Conservation (phyloP, 2,113 vertebrate genomes). For the Callionymus lyra region DNA sequence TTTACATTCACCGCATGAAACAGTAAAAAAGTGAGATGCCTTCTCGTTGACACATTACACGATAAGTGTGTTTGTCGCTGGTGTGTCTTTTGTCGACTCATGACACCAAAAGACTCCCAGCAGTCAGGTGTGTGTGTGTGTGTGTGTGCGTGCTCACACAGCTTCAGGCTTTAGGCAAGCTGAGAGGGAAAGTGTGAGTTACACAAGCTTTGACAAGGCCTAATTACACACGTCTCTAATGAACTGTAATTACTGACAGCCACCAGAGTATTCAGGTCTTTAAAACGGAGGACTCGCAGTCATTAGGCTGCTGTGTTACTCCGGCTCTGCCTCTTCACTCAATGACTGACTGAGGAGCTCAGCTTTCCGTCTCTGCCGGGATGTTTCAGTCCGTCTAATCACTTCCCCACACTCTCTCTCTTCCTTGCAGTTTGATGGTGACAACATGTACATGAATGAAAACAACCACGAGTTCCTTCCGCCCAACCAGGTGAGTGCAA, state of each 20-base stretch:
- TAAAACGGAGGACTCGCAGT: conserved; percentile 49
- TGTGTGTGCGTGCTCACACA: conserved; percentile 10
- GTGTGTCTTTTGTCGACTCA: conserved; percentile 22
- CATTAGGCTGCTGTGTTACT: conserved; percentile 50
- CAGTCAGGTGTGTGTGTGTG: conserved; percentile 21
- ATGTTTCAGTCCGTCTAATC: conserved; percentile 13
- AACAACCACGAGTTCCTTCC: conserved; percentile 93
- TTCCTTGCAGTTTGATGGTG: conserved; percentile 91
- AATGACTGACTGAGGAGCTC: conserved; percentile 29
- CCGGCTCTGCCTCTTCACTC: conserved; percentile 18
- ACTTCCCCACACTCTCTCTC: conserved; percentile 26
- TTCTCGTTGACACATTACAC: too few relatives aligned
- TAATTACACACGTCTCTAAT: conserved; percentile 66
- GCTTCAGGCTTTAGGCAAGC: conserved; percentile 29
- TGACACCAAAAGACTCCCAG: conserved; percentile 25
- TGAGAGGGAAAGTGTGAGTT: conserved; percentile 44
- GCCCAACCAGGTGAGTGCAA: conserved; percentile 79
- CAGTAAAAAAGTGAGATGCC: too few relatives aligned
- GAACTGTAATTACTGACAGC: conserved; percentile 68
- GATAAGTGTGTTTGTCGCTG: too few relatives aligned
- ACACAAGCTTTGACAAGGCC: conserved; percentile 56
- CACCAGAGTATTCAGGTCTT: conserved; percentile 54
- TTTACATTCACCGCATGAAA: too few relatives aligned
- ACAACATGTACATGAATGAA: conserved; percentile 98
- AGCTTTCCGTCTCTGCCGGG: conserved; percentile 19